Percentiles rank a stretch among this genome's conserved stretches.
Evolutionary conservation across 2,113 vertebrate species (phyloP).

Genomic region (Chiloscyllium plagiosum): DNA sequence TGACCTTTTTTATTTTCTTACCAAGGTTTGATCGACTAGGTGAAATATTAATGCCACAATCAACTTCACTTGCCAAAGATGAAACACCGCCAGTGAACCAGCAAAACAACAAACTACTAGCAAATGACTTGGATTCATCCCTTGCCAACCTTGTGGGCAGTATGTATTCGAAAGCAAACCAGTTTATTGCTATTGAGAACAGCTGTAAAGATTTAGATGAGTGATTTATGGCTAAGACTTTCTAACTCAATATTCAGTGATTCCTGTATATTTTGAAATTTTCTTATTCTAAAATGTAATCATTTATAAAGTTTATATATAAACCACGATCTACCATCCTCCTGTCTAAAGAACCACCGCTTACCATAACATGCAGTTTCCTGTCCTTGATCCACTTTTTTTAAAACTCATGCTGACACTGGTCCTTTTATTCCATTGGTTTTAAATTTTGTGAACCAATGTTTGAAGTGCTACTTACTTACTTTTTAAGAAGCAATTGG

Average conservation of each 20-base stretch:
- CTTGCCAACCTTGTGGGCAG: conserved; percentile 79
- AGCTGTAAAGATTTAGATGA: background rate
- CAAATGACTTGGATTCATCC: conserved; percentile 73
- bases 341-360: too few relatives aligned
- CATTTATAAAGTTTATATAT: too few relatives aligned
- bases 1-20: background rate
- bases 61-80: conserved; percentile 60
- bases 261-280: background rate
- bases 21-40: conserved; percentile 66
- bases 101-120: conserved; percentile 65
- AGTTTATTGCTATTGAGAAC: background rate
- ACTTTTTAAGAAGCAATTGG: too few relatives aligned
- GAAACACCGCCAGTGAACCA: conserved; percentile 56
- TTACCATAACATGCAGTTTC: too few relatives aligned
- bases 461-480: too few relatives aligned
- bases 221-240: background rate
- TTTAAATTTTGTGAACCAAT: too few relatives aligned
- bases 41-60: conserved; percentile 66
- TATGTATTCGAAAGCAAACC: conserved; percentile 49
- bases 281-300: too few relatives aligned
- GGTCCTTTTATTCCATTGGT: too few relatives aligned
- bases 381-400: too few relatives aligned
- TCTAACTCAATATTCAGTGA: background rate
- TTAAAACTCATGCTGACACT: too few relatives aligned
- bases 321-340: too few relatives aligned